These are phyloP conservation scores for Catostomus latipinnis DNA, from an alignment of 2,797 vertebrate genomes.

Conservation along the genomic window DNA sequence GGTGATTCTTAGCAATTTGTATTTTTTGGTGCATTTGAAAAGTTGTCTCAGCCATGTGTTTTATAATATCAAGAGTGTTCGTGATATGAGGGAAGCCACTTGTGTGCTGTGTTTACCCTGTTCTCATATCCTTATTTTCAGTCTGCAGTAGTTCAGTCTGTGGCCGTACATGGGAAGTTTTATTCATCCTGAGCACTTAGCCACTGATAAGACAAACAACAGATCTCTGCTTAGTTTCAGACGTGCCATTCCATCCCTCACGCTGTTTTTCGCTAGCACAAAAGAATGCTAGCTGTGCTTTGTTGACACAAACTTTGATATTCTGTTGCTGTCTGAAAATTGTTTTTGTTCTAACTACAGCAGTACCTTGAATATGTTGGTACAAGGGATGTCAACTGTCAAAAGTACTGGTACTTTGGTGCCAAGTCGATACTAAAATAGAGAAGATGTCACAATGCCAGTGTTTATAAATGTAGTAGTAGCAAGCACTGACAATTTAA, in stretches of 20 bases:
- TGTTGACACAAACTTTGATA: not conserved
- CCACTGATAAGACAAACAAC: conserved; percentile 43
- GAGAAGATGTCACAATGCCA: no score
- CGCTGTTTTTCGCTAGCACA: not conserved
- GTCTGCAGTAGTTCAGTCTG: conserved; percentile 8
- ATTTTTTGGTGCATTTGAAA: not conserved
- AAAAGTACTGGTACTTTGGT: no score
- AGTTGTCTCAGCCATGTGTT: not conserved
- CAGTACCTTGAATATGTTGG: no score
- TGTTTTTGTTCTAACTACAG: no score
- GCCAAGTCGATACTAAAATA: no score
- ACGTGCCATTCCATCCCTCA: conserved; percentile 2
- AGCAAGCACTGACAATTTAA: no score
- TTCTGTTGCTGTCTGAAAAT: no score
- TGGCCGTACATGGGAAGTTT: conserved; percentile 10
- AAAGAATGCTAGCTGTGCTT: not conserved
- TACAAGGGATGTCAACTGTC: no score
- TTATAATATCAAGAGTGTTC: conserved; percentile 4
- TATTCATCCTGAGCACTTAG: conserved; percentile 28
- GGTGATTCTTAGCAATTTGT: not conserved
- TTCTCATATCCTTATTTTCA: not conserved
- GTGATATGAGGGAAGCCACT: conserved; percentile 8
- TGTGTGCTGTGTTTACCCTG: conserved; percentile 14
- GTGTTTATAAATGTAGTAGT: no score
- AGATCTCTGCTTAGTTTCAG: conserved; percentile 42